Percentiles rank a stretch among this genome's conserved stretches.
Conservation (phyloP, 2,888 invertebrate species). For the Arrhopalites spinosus region DNA sequence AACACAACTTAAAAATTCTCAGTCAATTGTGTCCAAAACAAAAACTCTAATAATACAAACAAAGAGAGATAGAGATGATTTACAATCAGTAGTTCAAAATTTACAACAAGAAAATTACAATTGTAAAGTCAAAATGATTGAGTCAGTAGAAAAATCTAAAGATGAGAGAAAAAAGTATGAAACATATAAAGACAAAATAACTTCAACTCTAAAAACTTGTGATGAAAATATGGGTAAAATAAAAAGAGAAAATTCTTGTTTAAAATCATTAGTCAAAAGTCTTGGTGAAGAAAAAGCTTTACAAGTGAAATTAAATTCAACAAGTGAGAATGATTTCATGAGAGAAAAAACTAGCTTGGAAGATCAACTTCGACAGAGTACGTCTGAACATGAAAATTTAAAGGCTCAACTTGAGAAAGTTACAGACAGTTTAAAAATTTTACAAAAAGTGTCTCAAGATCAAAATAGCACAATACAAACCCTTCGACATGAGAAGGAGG, state of each 20-base stretch:
- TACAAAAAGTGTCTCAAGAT: slow-evolving; percentile 53
- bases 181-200: neutral
- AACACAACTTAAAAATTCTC: slow-evolving; percentile 1
- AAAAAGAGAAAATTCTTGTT: slow-evolving; percentile 11
- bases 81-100: neutral
- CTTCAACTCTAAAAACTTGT: neutral
- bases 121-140: neutral
- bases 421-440: slow-evolving; percentile 46
- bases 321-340: slow-evolving; percentile 12
- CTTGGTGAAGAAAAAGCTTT: slow-evolving; percentile 9
- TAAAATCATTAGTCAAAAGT: slow-evolving; percentile 6
- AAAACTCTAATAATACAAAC: slow-evolving; percentile 10
- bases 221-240: neutral
- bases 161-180: neutral
- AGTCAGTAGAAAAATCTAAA: neutral
- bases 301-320: neutral
- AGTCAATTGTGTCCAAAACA: neutral
- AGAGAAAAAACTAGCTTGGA: slow-evolving; percentile 20
- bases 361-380: neutral
- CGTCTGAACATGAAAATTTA: slow-evolving; percentile 29
- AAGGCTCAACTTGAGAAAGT: slow-evolving; percentile 38
- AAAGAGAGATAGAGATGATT: neutral
- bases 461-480: slow-evolving; percentile 46
- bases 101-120: slow-evolving; percentile 19
- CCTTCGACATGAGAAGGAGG: slow-evolving; percentile 45